Evolutionary conservation across 1,140 invertebrate genomes (phyloP).

Genomic region (Thereuonema tuberculata): DNA sequence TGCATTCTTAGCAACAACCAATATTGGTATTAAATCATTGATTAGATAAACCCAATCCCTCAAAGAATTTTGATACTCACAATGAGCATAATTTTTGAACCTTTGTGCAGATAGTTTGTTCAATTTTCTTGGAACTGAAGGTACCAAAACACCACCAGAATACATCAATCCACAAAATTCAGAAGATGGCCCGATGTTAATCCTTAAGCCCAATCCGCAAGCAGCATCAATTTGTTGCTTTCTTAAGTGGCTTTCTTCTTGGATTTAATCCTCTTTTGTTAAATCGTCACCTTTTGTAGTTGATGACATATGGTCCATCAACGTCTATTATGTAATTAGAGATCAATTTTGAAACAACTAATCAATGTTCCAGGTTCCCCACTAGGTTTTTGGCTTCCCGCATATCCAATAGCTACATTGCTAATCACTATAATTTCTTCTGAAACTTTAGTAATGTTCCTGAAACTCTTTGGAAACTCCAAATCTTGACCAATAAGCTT

Average conservation of each 20-base stretch:
- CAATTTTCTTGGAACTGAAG: not conserved
- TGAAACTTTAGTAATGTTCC: not conserved
- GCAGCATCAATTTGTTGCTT: not conserved
- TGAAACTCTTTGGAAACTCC: not conserved
- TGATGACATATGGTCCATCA: not conserved
- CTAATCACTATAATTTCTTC: not conserved
- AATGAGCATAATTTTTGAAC: not conserved
- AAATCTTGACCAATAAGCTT: not conserved
- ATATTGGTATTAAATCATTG: not conserved
- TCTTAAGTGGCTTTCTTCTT: not conserved
- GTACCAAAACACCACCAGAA: not conserved
- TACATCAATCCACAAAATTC: not conserved
- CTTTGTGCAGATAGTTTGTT: not conserved
- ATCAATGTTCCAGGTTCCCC: not conserved
- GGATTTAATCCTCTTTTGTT: not conserved
- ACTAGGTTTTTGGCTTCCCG: not conserved
- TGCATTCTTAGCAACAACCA: not conserved
- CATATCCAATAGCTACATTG: not conserved
- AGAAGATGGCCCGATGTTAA: not conserved
- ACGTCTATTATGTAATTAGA: not conserved
- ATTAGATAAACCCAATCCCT: not conserved
- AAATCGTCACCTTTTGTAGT: not conserved
- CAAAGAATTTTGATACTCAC: not conserved
- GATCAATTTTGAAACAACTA: not conserved
- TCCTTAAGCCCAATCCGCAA: not conserved